Percentiles rank a stretch among this genome's conserved stretches.
Evolutionary conservation across 2,797 vertebrate genomes (phyloP).

Genomic region (Vespertilio murinus): DNA sequence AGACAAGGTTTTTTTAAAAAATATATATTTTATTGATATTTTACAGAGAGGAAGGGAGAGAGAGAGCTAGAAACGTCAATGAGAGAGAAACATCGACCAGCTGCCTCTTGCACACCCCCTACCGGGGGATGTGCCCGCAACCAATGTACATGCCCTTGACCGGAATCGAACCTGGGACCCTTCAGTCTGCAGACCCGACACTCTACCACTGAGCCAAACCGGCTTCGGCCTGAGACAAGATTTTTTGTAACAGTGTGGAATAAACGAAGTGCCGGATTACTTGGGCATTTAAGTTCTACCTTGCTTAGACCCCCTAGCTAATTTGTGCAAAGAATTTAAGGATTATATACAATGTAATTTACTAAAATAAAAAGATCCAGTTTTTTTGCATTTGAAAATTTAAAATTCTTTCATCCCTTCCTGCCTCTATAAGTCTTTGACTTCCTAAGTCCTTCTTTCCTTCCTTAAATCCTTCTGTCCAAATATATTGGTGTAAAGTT

Average conservation of each 20-base stretch:
- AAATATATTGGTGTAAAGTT: background rate
- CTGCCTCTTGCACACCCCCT: no score
- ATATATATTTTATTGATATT: no score
- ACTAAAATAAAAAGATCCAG: background rate
- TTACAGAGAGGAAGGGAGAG: no score
- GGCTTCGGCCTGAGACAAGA: background rate
- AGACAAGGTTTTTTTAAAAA: background rate
- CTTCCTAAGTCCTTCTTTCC: background rate
- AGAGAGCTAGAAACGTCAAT: no score
- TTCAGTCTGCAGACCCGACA: no score
- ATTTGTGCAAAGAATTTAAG: background rate
- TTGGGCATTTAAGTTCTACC: background rate
- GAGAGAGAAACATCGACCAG: no score
- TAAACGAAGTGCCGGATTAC: background rate
- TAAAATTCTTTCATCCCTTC: background rate
- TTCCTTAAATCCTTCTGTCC: background rate
- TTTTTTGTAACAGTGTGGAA: background rate
- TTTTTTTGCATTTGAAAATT: constrained; percentile 11
- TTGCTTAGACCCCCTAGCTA: background rate
- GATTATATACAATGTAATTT: background rate
- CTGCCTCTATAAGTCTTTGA: background rate
- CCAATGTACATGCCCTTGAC: no score
- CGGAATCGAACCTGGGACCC: no score
- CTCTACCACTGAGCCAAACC: no score
- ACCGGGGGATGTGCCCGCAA: no score